Base-by-base conservation (phyloP, 2,888 invertebrate genomes). In the Thereva nobilitata region DNA sequence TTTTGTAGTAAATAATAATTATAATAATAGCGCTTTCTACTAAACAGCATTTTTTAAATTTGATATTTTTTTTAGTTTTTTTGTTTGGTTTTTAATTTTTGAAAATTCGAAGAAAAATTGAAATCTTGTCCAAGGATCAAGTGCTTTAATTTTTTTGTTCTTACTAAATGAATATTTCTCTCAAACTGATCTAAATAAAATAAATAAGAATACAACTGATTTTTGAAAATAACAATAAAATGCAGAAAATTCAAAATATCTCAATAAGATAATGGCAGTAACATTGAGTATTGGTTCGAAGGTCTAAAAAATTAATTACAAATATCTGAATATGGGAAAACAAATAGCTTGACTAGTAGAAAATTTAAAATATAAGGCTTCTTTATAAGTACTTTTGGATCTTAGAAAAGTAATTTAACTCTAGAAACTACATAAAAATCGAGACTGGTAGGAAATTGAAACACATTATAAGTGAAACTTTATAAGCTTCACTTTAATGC, bases 151-250 rank as follows among this genome's bases (percentile, higher is more conserved):
- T 56, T 56, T 35, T 57, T 45, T 47, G 34, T 57, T 52, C 34
- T 63, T 63, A 63, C 63, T 41, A 63, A 63, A 63, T 50, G 50
- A 63, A 63, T 63, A 63, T 63, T 63, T 63, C 50, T 63, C 63
- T 63, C 63, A 34, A 50, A 50, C 63, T 63, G 63, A 37, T 63
- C 50, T 40, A 40, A 34, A 7, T 5, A 52, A 50, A 47, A 47
- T 6, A 10, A 47, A 8, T 9, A 47, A 9, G 47, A n/a, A 10
- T 10, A n/a, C 10, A 47, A 47, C 53, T 38, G 10, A 53, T 53
- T 53, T 34, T 8, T 53, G 44, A n/a, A 44, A 44, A 44, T 44
- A 44, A 44, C 55, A 55, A 9, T 44, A 44, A 44, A 44, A 9
- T 55, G 55, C 41, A 55, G 10, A 55, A 55, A 47, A 47, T 10